phyloP scores from a whole-genome alignment of 2,797 vertebrate species.

The Muscicapa comitata region DNA sequence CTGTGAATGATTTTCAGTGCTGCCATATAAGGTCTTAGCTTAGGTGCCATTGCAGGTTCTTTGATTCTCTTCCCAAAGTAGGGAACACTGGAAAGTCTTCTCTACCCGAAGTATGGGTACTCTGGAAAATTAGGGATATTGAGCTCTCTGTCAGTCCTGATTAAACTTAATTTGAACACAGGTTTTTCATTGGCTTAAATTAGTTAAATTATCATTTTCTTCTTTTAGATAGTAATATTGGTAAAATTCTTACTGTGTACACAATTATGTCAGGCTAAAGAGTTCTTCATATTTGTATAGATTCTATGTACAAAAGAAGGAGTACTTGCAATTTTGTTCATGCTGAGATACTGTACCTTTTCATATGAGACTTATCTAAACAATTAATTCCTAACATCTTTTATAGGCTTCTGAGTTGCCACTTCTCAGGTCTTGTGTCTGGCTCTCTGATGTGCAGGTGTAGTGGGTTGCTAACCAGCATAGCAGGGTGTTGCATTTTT shows the following conservation, averaged over 20 bases:
- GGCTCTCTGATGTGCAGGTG: neutral
- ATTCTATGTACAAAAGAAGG: neutral
- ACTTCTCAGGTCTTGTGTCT: neutral
- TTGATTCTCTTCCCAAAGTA: neutral
- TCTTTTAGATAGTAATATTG: neutral
- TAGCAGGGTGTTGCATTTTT: neutral
- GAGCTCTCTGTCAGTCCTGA: neutral
- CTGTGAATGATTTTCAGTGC: neutral
- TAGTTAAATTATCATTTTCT: neutral
- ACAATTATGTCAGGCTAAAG: neutral
- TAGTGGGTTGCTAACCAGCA: neutral
- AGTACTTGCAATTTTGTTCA: neutral
- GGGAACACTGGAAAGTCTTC: neutral
- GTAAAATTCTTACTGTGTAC: neutral
- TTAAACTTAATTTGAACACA: neutral
- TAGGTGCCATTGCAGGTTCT: neutral
- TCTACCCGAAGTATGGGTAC: neutral
- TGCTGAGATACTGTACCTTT: neutral
- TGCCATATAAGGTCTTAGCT: neutral
- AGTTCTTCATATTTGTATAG: neutral
- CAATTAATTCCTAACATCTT: neutral
- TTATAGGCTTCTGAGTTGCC: neutral
- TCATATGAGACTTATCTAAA: neutral
- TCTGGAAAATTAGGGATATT: neutral
- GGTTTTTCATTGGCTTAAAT: neutral